Evolutionary conservation across 2,888 invertebrate species (phyloP), one percentile per base, ranked within the genome.

Genomic region (Diadegma fenestrale): DNA sequence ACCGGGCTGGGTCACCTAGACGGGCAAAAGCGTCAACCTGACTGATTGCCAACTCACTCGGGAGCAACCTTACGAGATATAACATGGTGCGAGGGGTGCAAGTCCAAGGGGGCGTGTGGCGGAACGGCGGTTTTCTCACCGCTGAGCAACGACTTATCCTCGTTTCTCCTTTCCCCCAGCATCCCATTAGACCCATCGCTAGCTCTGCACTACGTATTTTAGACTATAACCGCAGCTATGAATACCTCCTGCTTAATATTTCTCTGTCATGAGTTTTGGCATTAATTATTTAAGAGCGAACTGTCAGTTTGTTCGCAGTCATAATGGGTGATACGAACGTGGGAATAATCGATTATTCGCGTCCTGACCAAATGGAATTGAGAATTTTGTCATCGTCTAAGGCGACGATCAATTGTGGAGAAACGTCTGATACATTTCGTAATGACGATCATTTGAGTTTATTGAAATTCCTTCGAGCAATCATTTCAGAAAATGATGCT

Each of bases 11-110:
- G 91, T 92, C 92, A 92, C 92, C 91, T 91, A 89, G 71, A 86
- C 71, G 80, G 86, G 89, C 88, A 88, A 90, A 90, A 91, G 90
- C 89, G 88, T 89, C 89, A 87, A 86, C 80, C 91, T 93, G 93
- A 93, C 91, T 93, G 93, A 93, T 93, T 91, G 92, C 91, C 90
- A 92, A 92, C 91, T 93, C 93, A 90, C 92, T 89, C 86, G 87
- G 87, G 91, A 89, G 30, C 80, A 54, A 66, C 82, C 75, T 79
- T 51, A 69, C 64, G 76, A 80, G 78, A 69, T 73, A 80, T 72
- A 83, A 58, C 68, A 58, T 33, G 64, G 37, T 33, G n/a, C 26
- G 69, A 41, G 63, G 33, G 43, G 43, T 58, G 54, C 30, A 66
- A 51, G 84, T 78, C 73, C 80, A 51, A 48, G 69, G 58, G 58